These are phyloP conservation scores for Acanthornis magna DNA, from an alignment of 2,797 vertebrate species.

Conservation along the genomic window DNA sequence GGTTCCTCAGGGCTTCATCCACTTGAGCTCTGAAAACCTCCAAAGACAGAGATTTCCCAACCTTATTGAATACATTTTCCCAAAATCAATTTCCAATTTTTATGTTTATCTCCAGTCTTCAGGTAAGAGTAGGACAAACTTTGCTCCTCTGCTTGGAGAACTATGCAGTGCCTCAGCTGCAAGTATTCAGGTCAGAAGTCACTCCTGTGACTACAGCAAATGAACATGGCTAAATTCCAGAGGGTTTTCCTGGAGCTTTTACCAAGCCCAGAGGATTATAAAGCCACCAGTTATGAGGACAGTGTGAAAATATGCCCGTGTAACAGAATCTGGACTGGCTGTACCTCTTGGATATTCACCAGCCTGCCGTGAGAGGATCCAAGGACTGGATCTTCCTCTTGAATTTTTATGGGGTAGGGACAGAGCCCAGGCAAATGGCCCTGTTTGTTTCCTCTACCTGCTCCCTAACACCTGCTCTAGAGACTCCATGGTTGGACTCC, in stretches of 20 bases:
- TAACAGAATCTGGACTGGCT: conserved; percentile 14
- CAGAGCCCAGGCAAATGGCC: neutral
- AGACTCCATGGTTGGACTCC: neutral
- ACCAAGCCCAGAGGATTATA: conserved; percentile 14
- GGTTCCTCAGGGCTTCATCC: neutral
- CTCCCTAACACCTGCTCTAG: neutral
- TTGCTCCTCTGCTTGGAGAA: neutral
- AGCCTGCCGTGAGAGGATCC: neutral
- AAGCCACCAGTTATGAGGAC: neutral
- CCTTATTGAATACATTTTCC: neutral
- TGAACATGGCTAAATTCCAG: neutral
- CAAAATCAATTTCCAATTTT: neutral
- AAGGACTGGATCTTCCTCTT: neutral
- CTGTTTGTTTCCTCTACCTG: neutral
- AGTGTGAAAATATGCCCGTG: neutral
- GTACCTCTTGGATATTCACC: conserved; percentile 15
- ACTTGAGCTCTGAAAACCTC: neutral
- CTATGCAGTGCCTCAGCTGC: neutral
- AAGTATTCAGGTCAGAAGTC: neutral
- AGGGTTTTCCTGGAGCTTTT: conserved; percentile 11
- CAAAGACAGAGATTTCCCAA: neutral
- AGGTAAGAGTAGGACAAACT: neutral
- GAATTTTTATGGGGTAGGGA: neutral
- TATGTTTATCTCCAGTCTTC: neutral
- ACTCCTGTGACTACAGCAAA: neutral